These are phyloP conservation scores for Pristionchus arcanus DNA, from an alignment of 2,888 invertebrate genomes.

Conservation along the genomic window DNA sequence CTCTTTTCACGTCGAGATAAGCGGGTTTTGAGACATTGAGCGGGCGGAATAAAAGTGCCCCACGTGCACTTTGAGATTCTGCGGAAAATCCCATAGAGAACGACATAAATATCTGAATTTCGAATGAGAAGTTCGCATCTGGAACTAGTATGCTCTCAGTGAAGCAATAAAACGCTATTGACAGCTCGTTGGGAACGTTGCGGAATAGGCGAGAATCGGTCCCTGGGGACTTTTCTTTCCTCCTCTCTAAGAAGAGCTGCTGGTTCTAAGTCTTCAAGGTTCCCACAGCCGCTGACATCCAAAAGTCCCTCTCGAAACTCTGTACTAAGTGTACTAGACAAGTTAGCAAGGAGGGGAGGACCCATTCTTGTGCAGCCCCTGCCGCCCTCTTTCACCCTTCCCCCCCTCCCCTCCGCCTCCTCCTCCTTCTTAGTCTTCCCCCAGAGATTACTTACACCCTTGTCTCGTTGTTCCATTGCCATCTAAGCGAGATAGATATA, in stretches of 20 bases:
- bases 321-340: neutral
- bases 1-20: conserved; percentile 8
- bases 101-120: neutral
- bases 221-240: neutral
- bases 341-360: neutral
- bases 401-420: neutral
- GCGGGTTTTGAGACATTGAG: conserved; percentile 28
- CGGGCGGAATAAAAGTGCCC: neutral
- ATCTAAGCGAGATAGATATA: conserved; percentile 32
- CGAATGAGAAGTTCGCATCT: no score
- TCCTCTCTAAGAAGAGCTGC: neutral
- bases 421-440: neutral
- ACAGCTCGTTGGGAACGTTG: neutral
- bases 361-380: conserved; percentile 17
- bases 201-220: neutral
- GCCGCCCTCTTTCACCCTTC: neutral
- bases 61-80: neutral
- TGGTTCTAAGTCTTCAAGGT: neutral
- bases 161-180: neutral
- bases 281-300: neutral
- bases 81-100: neutral
- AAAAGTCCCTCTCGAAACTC: neutral
- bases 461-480: conserved; percentile 10
- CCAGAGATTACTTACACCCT: conserved; percentile 42
- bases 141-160: neutral